Evolutionary conservation across 2,888 invertebrate genomes (phyloP).

Genomic region (Cerastis leucographa): DNA sequence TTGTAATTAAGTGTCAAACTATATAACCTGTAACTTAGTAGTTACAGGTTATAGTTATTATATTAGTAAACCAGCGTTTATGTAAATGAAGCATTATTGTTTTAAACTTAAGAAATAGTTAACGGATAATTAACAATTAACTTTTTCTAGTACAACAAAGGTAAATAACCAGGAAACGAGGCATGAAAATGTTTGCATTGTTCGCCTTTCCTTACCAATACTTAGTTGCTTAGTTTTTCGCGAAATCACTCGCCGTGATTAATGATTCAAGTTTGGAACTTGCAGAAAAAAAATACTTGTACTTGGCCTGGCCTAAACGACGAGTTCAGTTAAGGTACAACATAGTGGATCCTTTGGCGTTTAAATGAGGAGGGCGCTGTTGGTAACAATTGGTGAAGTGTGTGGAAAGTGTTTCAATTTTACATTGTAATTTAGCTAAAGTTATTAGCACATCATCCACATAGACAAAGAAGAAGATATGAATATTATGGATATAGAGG

Average conservation of each 20-base stretch:
- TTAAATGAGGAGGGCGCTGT: not conserved
- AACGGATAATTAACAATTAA: constrained; percentile 37
- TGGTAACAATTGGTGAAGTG: not conserved
- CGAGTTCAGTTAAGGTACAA: constrained; percentile 16
- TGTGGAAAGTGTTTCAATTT: not conserved
- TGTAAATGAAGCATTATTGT: constrained; percentile 32
- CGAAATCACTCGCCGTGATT: constrained; percentile 43
- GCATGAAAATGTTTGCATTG: constrained; percentile 35
- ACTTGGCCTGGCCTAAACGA: constrained; percentile 21
- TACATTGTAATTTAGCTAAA: no score
- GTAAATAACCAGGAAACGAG: constrained; percentile 43
- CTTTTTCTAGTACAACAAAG: constrained; percentile 38
- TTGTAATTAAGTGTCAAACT: constrained; percentile 12
- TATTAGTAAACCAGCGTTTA: constrained; percentile 7
- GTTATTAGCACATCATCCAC: no score
- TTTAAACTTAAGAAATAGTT: constrained; percentile 3
- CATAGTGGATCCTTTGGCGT: not conserved
- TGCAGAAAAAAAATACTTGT: constrained; percentile 32
- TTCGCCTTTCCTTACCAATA: constrained; percentile 24
- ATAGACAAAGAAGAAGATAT: no score
- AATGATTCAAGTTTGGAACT: constrained; percentile 49
- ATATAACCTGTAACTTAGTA: not conserved
- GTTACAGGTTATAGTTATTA: no score
- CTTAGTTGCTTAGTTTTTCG: constrained; percentile 36
- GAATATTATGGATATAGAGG: no score